Evolutionary conservation across 2,888 invertebrate species (phyloP).

Genomic region (Acleris sparsana): DNA sequence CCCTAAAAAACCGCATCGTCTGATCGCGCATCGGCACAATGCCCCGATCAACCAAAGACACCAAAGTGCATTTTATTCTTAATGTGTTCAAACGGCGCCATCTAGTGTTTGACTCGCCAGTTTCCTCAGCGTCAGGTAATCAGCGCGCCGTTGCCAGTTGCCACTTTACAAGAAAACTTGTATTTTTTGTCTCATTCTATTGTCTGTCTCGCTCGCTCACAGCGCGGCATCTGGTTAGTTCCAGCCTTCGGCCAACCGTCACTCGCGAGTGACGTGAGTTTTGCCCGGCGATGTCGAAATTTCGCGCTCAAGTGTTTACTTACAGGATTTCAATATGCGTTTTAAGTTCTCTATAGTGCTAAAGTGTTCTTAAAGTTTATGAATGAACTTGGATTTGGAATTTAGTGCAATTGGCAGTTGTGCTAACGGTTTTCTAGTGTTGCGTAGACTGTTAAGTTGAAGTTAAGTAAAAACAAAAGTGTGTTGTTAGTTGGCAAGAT

Average conservation of each 20-base stretch:
- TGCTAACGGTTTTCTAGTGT: constrained; percentile 40
- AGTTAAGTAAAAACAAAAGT: constrained; percentile 58
- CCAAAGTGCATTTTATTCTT: constrained; percentile 21
- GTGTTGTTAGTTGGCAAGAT: constrained; percentile 55
- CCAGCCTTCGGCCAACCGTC: constrained; percentile 74
- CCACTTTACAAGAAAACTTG: constrained; percentile 32
- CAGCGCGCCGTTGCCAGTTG: constrained; percentile 29
- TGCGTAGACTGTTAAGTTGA: constrained; percentile 65
- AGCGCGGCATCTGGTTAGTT: constrained; percentile 16
- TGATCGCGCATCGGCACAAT: too few species aligned
- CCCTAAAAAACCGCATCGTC: not conserved
- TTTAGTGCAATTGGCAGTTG: constrained; percentile 12
- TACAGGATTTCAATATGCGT: constrained; percentile 62
- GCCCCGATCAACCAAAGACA: not conserved
- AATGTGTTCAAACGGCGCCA: constrained; percentile 23
- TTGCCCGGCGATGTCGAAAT: constrained; percentile 51
- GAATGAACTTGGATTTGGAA: constrained; percentile 19
- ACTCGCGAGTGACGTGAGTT: constrained; percentile 59
- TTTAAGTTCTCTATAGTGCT: constrained; percentile 41
- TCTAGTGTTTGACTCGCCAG: constrained; percentile 33
- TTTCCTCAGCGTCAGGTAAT: constrained; percentile 29
- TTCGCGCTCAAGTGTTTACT: constrained; percentile 69
- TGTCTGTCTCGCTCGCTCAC: constrained; percentile 29
- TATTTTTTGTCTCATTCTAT: constrained; percentile 30
- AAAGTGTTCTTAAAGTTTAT: constrained; percentile 11